phyloP scores from a whole-genome alignment of 1,140 invertebrate species.

The Plutomurus gul region DNA sequence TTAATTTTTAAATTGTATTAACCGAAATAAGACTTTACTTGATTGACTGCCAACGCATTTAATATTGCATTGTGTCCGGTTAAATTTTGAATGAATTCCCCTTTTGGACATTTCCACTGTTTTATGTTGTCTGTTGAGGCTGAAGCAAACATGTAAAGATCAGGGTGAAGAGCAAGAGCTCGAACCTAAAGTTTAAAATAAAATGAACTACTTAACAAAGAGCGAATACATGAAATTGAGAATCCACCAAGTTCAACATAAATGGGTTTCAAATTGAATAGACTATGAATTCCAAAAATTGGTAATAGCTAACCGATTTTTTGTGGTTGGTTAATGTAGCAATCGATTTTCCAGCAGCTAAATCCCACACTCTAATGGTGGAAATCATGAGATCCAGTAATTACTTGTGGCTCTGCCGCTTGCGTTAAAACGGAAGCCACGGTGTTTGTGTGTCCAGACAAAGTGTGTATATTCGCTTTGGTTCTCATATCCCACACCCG shows the following conservation, averaged over 20 bases:
- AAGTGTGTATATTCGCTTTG: conserved; percentile 96
- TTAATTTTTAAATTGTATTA: neutral
- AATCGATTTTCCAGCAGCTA: conserved; percentile 91
- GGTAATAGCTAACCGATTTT: conserved; percentile 84
- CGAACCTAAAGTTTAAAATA: conserved; percentile 58
- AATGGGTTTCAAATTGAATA: too few species aligned
- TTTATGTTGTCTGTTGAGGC: conserved; percentile 99
- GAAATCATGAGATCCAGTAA: conserved; percentile 73
- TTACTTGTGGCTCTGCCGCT: conserved; percentile 87
- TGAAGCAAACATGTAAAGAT: conserved; percentile 89
- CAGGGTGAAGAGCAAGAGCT: conserved; percentile 49
- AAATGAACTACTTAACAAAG: neutral
- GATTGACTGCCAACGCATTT: conserved; percentile 93
- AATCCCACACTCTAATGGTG: conserved; percentile 91
- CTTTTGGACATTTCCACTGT: conserved; percentile 98
- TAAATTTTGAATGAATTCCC: conserved; percentile 97
- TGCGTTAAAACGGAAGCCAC: conserved; percentile 89
- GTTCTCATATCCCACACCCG: conserved; percentile 99
- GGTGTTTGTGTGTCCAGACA: conserved; percentile 96
- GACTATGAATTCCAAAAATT: too few species aligned
- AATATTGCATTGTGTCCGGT: conserved; percentile 97
- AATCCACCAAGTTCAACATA: neutral
- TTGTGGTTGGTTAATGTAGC: conserved; percentile 98
- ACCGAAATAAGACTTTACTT: conserved; percentile 52
- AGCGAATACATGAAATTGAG: neutral